Evolutionary conservation across 2,888 invertebrate genomes (phyloP), one percentile per base, ranked within the genome.

Genomic region (Dusona sp.): DNA sequence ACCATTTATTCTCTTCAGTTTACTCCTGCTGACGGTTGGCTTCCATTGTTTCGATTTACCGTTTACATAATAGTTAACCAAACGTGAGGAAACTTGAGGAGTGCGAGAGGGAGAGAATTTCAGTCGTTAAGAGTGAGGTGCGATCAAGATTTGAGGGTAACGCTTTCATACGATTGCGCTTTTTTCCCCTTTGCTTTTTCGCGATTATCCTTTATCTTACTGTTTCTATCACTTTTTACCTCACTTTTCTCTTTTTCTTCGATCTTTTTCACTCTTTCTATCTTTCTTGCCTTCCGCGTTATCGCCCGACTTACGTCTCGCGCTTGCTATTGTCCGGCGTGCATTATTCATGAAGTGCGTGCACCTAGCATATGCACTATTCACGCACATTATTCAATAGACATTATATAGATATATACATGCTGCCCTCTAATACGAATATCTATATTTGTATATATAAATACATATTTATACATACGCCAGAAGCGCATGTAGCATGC

Each of bases 41-140:
- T 38, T 25, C 86, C 77, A 86, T 86, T 86, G 83, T 85, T 83
- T 80, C 85, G 83, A 83, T 80, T 85, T 61, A 36, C 78, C 83
- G 80, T 72, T 87, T 87, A 87, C 87, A 85, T 87, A 87, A 87
- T 87, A 65, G 68, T 64, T 51, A 64, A 29, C 73, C 67, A 67
- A 83, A 78, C 79, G 65, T 78, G 78, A 45, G 75, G 72, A 77
- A 84, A 87, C 79, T 83, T 72, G 51, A 45, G 11, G 48, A 61
- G 61, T 16, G 65, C 36, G 57, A 65, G 54, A 45, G 77, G 73
- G 36, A 80, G 67, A 79, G 25, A 72, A 45, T 38, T 61, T 38
- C 16, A 25, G 36, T 48, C 54, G 11, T 57, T 57, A 29, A 61
- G 16, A 61, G 51, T 19, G 67, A 83, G 72, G 65, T 75, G 61